Conservation (phyloP, 2,797 vertebrate genomes). For the Xyrichtys novacula region DNA sequence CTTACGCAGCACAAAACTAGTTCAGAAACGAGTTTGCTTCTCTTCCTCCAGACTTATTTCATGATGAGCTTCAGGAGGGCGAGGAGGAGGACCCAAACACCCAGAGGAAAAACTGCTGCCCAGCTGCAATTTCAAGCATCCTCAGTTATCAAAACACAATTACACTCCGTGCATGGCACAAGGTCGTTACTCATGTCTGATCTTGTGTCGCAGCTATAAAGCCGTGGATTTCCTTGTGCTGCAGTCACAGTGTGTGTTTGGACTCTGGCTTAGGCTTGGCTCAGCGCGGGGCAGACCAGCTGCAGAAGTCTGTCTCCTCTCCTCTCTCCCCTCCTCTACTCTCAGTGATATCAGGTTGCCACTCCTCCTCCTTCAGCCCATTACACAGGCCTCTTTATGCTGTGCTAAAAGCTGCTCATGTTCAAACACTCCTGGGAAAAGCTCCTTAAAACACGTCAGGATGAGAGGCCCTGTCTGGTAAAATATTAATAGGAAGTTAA, state of each 20-base stretch:
- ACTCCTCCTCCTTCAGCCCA: slow-evolving; percentile 82
- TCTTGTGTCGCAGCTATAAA: slow-evolving; percentile 62
- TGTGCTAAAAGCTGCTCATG: slow-evolving; percentile 87
- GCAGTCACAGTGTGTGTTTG: slow-evolving; percentile 29
- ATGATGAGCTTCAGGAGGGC: neutral
- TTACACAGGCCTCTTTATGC: slow-evolving; percentile 88
- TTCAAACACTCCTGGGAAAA: slow-evolving; percentile 85
- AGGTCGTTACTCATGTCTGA: slow-evolving; percentile 57
- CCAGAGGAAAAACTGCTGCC: slow-evolving; percentile 34
- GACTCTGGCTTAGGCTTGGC: slow-evolving; percentile 44
- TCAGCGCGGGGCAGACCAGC: slow-evolving; percentile 66
- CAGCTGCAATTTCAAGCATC: slow-evolving; percentile 33
- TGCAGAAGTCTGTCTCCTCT: slow-evolving; percentile 77
- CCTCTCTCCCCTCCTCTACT: slow-evolving; percentile 66
- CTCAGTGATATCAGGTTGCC: slow-evolving; percentile 83
- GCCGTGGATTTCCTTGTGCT: slow-evolving; percentile 59
- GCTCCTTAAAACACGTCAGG: slow-evolving; percentile 83
- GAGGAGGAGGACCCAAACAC: slow-evolving; percentile 4
- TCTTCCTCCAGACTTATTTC: slow-evolving; percentile 42
- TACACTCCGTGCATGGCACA: slow-evolving; percentile 34
- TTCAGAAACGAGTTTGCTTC: slow-evolving; percentile 33
- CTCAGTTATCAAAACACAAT: slow-evolving; percentile 58
- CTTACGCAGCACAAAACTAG: slow-evolving; percentile 52
- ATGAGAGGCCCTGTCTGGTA: slow-evolving; percentile 85
- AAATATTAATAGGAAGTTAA: slow-evolving; percentile 89